Conservation (phyloP, 2,797 vertebrate species). For the Perodicticus potto region DNA sequence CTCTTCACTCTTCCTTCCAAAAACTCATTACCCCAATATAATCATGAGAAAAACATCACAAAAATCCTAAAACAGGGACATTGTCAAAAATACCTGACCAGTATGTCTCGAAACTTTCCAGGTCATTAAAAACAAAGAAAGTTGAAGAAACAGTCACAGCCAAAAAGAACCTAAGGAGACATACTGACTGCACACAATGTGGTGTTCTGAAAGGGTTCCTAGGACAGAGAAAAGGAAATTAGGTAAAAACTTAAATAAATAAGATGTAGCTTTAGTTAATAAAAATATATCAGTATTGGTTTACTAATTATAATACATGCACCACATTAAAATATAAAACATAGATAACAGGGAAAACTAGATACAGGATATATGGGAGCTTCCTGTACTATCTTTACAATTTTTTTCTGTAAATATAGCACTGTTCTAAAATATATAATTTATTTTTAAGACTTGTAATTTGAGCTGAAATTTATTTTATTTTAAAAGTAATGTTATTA, state of each 20-base stretch:
- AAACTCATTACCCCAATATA: neutral
- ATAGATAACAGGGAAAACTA: neutral
- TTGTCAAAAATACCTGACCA: neutral
- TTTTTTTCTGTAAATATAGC: constrained; percentile 48
- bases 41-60: neutral
- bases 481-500: constrained; percentile 13
- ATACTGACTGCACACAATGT: neutral
- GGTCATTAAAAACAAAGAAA: constrained; percentile 26
- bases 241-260: neutral
- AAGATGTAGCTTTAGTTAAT: neutral
- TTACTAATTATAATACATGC: neutral
- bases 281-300: neutral
- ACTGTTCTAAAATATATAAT: constrained; percentile 33
- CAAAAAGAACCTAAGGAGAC: neutral
- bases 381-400: neutral
- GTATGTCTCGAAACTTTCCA: neutral
- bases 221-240: neutral
- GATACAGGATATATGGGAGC: neutral
- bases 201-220: too few species aligned
- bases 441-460: constrained; percentile 8
- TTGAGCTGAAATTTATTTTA: neutral
- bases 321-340: neutral
- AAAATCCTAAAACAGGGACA: neutral
- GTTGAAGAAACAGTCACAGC: neutral
- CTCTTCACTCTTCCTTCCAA: neutral